Evolutionary conservation across 2,888 invertebrate genomes (phyloP).

Genomic region (Cosmorhoe ocellata): DNA sequence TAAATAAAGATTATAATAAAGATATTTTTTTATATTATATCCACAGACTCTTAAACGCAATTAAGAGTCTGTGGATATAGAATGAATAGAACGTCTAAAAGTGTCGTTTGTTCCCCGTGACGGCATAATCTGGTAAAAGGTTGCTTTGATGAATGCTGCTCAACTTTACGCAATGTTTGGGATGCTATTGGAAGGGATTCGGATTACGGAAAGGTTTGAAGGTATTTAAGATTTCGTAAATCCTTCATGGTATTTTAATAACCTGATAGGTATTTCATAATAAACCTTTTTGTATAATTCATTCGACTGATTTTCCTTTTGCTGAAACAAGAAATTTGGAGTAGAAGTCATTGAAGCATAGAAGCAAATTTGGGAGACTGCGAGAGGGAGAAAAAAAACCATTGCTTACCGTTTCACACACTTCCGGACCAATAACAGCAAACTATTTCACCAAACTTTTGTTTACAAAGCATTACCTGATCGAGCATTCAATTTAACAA

Average conservation of each 20-base stretch:
- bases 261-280: background rate
- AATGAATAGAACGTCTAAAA: background rate
- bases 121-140: slow-evolving; percentile 25
- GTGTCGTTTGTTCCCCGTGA: background rate
- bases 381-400: too few relatives aligned
- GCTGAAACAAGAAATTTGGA: background rate
- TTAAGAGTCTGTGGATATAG: too few relatives aligned
- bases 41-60: too few relatives aligned
- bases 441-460: too few relatives aligned
- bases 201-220: slow-evolving; percentile 13
- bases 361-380: too few relatives aligned
- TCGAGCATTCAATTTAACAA: too few relatives aligned
- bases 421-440: too few relatives aligned
- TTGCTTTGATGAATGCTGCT: slow-evolving; percentile 11
- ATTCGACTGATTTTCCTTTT: background rate
- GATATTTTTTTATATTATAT: too few relatives aligned
- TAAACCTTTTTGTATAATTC: background rate
- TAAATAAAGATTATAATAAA: too few relatives aligned
- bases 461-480: too few relatives aligned
- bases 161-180: slow-evolving; percentile 16
- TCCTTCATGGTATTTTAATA: slow-evolving; percentile 2
- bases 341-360: too few relatives aligned
- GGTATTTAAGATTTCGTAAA: slow-evolving; percentile 17
- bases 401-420: too few relatives aligned
- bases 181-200: slow-evolving; percentile 10